These are phyloP conservation scores for Rhabdomys pumilio DNA, from an alignment of 2,797 vertebrate species.

Conservation along the genomic window DNA sequence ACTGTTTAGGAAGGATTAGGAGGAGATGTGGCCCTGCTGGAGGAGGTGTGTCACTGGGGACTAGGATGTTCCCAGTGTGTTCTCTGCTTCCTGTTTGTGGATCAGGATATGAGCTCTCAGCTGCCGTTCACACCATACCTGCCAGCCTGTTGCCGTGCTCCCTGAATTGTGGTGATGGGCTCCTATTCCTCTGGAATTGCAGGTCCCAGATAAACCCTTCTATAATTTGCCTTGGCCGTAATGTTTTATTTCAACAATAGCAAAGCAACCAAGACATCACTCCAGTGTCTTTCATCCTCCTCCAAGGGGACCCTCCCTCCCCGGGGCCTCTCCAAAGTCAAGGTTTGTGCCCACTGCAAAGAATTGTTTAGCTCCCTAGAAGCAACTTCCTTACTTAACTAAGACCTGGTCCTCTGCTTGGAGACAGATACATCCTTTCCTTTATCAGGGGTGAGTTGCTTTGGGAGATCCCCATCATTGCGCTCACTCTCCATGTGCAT, in stretches of 20 bases:
- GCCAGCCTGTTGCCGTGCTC: neutral
- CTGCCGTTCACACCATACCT: neutral
- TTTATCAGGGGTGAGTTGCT: neutral
- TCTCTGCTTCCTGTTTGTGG: neutral
- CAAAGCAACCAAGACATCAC: neutral
- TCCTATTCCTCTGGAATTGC: neutral
- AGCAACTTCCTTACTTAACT: neutral
- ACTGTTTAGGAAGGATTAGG: slow-evolving; percentile 11
- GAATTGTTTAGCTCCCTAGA: slow-evolving; percentile 17
- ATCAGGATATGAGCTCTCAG: neutral
- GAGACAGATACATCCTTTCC: neutral
- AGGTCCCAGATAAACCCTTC: neutral
- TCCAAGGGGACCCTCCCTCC: neutral
- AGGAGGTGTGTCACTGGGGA: neutral
- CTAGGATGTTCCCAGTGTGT: neutral
- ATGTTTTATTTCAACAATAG: neutral
- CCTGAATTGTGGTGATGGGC: neutral
- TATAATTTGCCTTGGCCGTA: neutral
- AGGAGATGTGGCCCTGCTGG: neutral
- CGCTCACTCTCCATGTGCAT: neutral
- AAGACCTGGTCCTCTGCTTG: neutral
- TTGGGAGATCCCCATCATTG: neutral
- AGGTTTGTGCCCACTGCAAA: neutral
- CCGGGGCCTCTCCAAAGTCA: neutral
- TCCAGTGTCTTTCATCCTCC: neutral